Conservation (phyloP, 2,888 invertebrate species). For the Drosophila diplacantha region DNA sequence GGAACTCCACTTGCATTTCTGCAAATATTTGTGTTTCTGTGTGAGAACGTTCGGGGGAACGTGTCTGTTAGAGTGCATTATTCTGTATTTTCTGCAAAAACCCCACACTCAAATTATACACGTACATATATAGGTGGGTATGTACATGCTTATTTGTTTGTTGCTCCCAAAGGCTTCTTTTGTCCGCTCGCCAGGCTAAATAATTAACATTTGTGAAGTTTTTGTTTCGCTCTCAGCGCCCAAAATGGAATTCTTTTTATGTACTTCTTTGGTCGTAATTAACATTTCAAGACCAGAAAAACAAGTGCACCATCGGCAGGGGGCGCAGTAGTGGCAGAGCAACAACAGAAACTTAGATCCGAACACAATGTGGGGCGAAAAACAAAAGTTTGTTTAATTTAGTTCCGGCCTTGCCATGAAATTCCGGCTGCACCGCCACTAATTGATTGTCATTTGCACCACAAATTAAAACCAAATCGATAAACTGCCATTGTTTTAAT, state of each 20-base stretch:
- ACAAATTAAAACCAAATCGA: slow-evolving; percentile 8
- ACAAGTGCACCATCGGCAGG: slow-evolving; percentile 19
- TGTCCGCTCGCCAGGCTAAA: slow-evolving; percentile 25
- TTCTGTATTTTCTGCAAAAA: slow-evolving; percentile 1
- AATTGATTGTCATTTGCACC: slow-evolving; percentile 22
- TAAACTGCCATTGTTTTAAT: slow-evolving; percentile 1
- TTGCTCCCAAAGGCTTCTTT: slow-evolving; percentile 19
- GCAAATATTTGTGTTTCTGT: slow-evolving; percentile 11
- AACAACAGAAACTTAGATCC: slow-evolving; percentile 16
- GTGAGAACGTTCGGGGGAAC: background rate
- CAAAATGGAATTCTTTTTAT: slow-evolving; percentile 31
- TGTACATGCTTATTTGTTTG: slow-evolving; percentile 13
- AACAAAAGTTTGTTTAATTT: slow-evolving; percentile 35
- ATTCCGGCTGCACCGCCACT: background rate
- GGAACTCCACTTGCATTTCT: slow-evolving; percentile 12
- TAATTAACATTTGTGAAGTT: slow-evolving; percentile 36
- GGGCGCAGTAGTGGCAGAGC: slow-evolving; percentile 1
- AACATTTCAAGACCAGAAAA: slow-evolving; percentile 37
- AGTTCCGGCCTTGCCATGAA: background rate
- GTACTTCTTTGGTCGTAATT: slow-evolving; percentile 30
- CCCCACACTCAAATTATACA: background rate
- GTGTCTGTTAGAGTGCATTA: slow-evolving; percentile 23
- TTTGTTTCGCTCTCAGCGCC: slow-evolving; percentile 25
- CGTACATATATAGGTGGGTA: background rate
- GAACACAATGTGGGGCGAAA: slow-evolving; percentile 22